These are phyloP conservation scores for Helogale parvula DNA, from an alignment of 2,113 vertebrate genomes.

Conservation along the genomic window DNA sequence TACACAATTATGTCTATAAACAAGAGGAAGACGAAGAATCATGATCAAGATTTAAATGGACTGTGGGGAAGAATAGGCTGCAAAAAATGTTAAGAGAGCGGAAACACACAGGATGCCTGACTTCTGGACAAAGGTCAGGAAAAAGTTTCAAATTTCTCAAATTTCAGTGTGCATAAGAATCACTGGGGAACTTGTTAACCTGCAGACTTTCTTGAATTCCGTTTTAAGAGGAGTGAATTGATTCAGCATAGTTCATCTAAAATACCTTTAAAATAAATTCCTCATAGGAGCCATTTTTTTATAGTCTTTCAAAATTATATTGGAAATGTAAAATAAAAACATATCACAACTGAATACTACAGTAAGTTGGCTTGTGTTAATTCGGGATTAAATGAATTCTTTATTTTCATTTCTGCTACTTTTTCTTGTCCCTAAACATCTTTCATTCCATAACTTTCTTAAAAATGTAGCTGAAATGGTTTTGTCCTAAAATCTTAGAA, in stretches of 20 bases:
- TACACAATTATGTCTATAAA: not conserved
- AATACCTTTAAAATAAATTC: not conserved
- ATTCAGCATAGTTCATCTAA: not conserved
- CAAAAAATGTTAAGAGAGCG: not conserved
- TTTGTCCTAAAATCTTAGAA: not conserved
- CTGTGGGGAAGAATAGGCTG: not conserved
- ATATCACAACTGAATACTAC: not conserved
- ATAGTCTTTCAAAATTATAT: not conserved
- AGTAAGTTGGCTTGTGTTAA: not conserved
- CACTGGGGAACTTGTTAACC: constrained; percentile 47
- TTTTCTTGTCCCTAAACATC: not conserved
- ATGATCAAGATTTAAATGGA: not conserved
- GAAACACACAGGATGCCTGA: constrained; percentile 7
- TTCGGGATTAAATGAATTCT: not conserved
- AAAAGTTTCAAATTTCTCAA: constrained; percentile 33
- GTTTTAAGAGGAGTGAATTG: not conserved
- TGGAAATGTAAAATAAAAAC: not conserved
- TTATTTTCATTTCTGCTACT: not conserved
- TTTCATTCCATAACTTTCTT: not conserved
- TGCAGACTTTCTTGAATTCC: not conserved
- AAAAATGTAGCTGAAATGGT: not conserved
- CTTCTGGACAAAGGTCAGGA: not conserved
- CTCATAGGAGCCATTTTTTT: not conserved
- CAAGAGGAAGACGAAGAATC: not conserved
- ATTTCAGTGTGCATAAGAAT: not conserved